These are phyloP conservation scores for Porites rus DNA, from an alignment of 92 coral and sea anemone species.

Conservation along the genomic window DNA sequence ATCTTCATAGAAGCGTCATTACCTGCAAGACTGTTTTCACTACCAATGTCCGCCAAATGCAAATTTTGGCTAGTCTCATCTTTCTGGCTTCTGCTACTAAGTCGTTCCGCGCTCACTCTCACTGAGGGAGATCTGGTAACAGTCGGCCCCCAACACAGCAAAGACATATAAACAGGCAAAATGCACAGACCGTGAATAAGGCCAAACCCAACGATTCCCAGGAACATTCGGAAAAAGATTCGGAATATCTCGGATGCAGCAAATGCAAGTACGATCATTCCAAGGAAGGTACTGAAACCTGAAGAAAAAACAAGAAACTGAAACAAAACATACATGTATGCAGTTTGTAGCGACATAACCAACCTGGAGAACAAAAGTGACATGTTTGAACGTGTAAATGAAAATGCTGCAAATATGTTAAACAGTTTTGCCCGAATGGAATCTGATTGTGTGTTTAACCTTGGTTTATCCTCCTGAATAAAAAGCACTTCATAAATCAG, in stretches of 20 bases:
- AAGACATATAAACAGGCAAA: slow-evolving; percentile 72
- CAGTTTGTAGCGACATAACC: too few relatives aligned
- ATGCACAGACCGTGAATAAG: slow-evolving; percentile 76
- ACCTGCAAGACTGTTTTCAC: neutral
- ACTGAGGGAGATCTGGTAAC: neutral
- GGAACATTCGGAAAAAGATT: slow-evolving; percentile 78
- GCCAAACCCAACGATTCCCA: slow-evolving; percentile 73
- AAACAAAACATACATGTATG: neutral
- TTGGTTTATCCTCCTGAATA: too few relatives aligned
- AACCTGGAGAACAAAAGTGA: too few relatives aligned
- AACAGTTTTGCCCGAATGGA: too few relatives aligned
- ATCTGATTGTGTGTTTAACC: too few relatives aligned
- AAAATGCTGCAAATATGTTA: too few relatives aligned
- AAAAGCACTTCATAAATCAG: too few relatives aligned
- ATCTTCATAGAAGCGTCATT: neutral
- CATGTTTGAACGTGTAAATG: too few relatives aligned
- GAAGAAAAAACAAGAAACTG: neutral
- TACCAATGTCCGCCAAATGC: too few relatives aligned
- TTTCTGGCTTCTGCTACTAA: too few relatives aligned
- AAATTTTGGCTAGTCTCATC: too few relatives aligned
- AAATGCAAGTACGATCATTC: slow-evolving; percentile 72
- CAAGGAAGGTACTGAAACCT: slow-evolving; percentile 85
- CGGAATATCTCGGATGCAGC: slow-evolving; percentile 76
- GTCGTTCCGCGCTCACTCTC: too few relatives aligned
- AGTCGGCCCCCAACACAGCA: slow-evolving; percentile 58